Conservation (phyloP, 2,113 vertebrate genomes). For the Dermatemys mawii region DNA sequence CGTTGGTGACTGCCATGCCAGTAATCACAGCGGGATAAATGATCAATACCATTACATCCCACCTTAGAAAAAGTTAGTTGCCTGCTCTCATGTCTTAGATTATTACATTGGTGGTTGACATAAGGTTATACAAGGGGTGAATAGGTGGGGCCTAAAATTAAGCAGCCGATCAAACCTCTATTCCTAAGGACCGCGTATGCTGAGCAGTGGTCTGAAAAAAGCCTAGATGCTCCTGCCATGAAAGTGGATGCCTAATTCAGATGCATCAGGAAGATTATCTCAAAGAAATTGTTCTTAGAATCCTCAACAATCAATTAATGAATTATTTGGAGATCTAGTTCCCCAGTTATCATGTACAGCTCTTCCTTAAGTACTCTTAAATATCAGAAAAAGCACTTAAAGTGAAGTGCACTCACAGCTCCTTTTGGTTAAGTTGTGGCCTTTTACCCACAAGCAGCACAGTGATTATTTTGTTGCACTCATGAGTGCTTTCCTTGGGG, state of each 20-base stretch:
- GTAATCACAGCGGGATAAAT: neutral
- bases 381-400: too few species aligned
- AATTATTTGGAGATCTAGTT: constrained; percentile 45
- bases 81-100: neutral
- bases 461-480: neutral
- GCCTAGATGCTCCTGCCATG: too few species aligned
- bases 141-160: neutral
- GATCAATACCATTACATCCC: constrained; percentile 15
- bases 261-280: neutral
- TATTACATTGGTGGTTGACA: constrained; percentile 22
- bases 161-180: constrained; percentile 12
- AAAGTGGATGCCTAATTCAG: constrained; percentile 11
- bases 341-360: constrained; percentile 15
- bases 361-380: constrained; percentile 40
- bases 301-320: constrained; percentile 43
- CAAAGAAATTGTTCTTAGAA: constrained; percentile 9
- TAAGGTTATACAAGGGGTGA: neutral
- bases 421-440: neutral
- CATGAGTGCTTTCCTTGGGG: neutral
- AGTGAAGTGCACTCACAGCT: neutral
- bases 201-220: too few species aligned
- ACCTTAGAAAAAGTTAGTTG: neutral
- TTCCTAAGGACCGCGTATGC: accelerated
- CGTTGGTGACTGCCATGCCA: neutral
- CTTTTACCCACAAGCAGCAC: neutral